Percentiles rank a stretch among this genome's conserved stretches.
Conservation (phyloP, 2,797 vertebrate genomes). For the Coregonus suidteri region DNA sequence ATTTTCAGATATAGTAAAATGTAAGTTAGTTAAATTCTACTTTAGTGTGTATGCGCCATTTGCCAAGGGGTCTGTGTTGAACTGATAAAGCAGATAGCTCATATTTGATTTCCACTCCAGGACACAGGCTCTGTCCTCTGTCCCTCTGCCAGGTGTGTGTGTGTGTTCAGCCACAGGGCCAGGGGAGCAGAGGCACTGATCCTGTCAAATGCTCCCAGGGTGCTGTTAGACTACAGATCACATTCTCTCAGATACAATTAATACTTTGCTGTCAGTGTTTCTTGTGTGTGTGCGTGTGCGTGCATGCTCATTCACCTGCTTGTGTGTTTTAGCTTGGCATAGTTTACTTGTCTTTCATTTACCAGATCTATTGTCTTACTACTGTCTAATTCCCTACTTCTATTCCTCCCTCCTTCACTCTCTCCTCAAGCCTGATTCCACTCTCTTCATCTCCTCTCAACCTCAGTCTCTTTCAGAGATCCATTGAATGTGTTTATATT, state of each 20-base stretch:
- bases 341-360: not conserved
- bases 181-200: constrained; percentile 57
- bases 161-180: constrained; percentile 53
- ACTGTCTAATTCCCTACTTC: no score
- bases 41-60: not conserved
- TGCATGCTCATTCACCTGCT: not conserved
- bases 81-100: constrained; percentile 48
- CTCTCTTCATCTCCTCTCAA: not conserved
- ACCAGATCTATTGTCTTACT: not conserved
- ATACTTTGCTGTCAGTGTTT: not conserved
- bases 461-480: not conserved
- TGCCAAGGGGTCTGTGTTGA: not conserved
- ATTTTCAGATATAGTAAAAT: not conserved
- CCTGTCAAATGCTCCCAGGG: constrained; percentile 64
- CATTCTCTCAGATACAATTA: not conserved
- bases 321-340: not conserved
- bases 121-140: constrained; percentile 53
- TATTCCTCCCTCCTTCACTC: not conserved
- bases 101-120: constrained; percentile 72
- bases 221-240: constrained; percentile 30
- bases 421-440: not conserved
- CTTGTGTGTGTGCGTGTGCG: not conserved
- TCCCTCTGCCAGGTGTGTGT: constrained; percentile 34
- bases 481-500: not conserved
- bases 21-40: no score